Base-by-base conservation (phyloP, 2,113 vertebrate species). In the Mobula birostris region DNA sequence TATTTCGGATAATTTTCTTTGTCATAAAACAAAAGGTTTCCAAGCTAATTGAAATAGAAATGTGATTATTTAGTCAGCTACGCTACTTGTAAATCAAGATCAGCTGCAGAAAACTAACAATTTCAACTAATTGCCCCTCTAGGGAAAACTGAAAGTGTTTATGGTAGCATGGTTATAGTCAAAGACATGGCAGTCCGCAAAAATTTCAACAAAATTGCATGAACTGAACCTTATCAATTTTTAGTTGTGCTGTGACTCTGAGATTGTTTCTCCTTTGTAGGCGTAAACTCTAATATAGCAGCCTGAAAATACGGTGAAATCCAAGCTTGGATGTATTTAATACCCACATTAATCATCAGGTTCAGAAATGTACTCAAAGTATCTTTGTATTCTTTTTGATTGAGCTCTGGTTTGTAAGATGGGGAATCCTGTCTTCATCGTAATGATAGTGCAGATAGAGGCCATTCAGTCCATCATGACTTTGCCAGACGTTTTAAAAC, bases 61-160 rank as follows among this genome's bases (percentile, higher is more conserved):
- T 63, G 29, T 88, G 85, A 88, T 88, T 88, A 58, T 88, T 66
- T 32, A 32, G 29, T 66, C n/a, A 32, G 63, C 29, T 24, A 61
- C n/a, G 85, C 58, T 88, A 15, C 85, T 32, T 66, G 85, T 32
- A 88, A 88, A 61, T 63, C 85, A 88, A 66, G n/a, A 24, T 21
- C 85, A 66, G 85, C 58, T 32, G 12, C 58, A 29, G 85, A 88
- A 88, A 88, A n/a, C 27, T 88, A 63, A 66, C 27, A 29, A 63
- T 63, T 88, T n/a, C 58, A 88, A 66, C 85, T 88, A 66, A 88
- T 66, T 88, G 61, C 85, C 85, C 12, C 85, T 88, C 61, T 4
- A n/a, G 85, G 85, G 85, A 88, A 88, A 61, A 58, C 85, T 88
- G 85, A 27, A 74, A n/a, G 61, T 32, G 85, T 88, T 88, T 88